These are phyloP conservation scores for Drosophila nigrodunni DNA, from an alignment of 1,140 invertebrate genomes.

Conservation along the genomic window DNA sequence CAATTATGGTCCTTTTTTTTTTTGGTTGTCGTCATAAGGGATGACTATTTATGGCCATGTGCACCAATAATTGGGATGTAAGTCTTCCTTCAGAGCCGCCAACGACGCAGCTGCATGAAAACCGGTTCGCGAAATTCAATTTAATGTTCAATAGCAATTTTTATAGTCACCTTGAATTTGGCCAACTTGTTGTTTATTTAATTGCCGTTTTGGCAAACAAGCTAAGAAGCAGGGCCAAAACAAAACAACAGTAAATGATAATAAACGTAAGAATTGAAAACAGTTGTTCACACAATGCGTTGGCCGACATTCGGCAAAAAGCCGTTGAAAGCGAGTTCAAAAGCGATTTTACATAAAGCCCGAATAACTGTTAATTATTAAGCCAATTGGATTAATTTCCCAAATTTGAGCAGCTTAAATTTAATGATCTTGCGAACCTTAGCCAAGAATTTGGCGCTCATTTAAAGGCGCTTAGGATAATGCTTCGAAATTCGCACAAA, in stretches of 20 bases:
- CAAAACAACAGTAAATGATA: neutral
- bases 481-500: neutral
- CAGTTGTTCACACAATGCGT: slow-evolving; percentile 32
- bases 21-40: neutral
- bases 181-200: slow-evolving; percentile 34
- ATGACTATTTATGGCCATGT: slow-evolving; percentile 24
- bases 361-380: neutral
- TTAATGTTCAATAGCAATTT: slow-evolving; percentile 19
- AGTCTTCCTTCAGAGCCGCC: slow-evolving; percentile 13
- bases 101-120: slow-evolving; percentile 16
- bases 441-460: slow-evolving; percentile 15
- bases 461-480: neutral
- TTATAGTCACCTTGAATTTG: slow-evolving; percentile 30
- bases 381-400: neutral
- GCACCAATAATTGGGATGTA: slow-evolving; percentile 8
- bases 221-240: neutral
- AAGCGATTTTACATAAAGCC: neutral
- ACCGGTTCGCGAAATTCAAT: slow-evolving; percentile 17
- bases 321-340: neutral
- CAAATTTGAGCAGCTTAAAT: neutral
- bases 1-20: slow-evolving; percentile 14
- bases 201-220: slow-evolving; percentile 11
- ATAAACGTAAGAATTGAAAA: slow-evolving; percentile 9
- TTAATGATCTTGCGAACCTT: neutral
- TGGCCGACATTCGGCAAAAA: slow-evolving; percentile 10